Base-by-base conservation (phyloP, 1,140 invertebrate genomes). In the Heterodera schachtii region DNA sequence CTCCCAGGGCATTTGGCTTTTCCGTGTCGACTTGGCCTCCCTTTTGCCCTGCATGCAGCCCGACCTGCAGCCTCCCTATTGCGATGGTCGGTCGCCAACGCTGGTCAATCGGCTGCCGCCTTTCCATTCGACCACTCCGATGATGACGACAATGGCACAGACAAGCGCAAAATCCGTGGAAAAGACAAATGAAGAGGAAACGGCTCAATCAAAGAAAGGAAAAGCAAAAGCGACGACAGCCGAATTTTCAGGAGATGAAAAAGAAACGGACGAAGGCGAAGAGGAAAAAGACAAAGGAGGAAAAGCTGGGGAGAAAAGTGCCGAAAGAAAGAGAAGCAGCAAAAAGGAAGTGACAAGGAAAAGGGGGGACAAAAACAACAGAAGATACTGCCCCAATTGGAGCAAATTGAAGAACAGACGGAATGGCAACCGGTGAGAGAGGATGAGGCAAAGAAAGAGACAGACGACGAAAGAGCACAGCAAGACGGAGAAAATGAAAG, bases 1-100 rank as follows among this genome's bases (percentile, higher is more conserved):
- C 21, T 79, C 81, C 9, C 89, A 88, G 44, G 88, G 88, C 47
- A 73, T 83, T 64, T 89, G 88, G 88, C 74, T 89, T n/a, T 89
- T 89, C 69, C 80, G 89, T 71, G 82, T 89, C 31, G 88, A 89
- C 69, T 64, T 75, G 43, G 75, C 77, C 19, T 71, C 71, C 1
- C 80, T 89, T 19, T 75, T 64, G 41, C 84, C 87, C 6, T 87
- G 86, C 75, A 73, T 88, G 71, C 73, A 84, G 21, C 49, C 74
- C 66, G 84, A 87, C 31, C 84, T 87, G 16, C 86, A 87, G 73
- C 86, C 86, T 7, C 86, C 86, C n/a, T 87, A 87, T 77, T 87
- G 86, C 73, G 87, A 86, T 47, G 87, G 87, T 3, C 84, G 87
- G 21, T 86, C 86, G 44, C 82, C 86, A 46, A 86, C 87, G 4